Conservation (phyloP, 2,797 vertebrate species). For the Eulemur mongoz region DNA sequence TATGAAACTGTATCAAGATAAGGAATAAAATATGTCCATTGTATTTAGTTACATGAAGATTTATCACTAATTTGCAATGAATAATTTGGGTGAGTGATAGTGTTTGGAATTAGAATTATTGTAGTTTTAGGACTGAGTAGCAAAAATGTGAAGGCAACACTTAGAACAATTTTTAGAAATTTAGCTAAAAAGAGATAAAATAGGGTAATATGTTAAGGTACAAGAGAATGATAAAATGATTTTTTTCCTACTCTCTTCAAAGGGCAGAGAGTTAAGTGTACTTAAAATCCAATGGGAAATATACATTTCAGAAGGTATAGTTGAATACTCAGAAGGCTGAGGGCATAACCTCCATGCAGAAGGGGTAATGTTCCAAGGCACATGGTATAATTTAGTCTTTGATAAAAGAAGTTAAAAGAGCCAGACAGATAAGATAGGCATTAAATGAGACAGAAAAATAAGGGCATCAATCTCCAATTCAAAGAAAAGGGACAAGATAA, state of each 20-base stretch:
- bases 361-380: background rate
- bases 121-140: background rate
- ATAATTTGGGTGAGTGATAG: background rate
- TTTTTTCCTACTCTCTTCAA: conserved; percentile 13
- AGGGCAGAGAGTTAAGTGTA: background rate
- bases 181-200: background rate
- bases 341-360: background rate
- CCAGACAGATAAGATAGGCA: background rate
- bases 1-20: background rate
- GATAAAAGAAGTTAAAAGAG: background rate
- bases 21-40: background rate
- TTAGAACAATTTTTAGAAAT: background rate
- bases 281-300: background rate
- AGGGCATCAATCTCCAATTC: background rate
- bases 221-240: background rate
- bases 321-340: background rate
- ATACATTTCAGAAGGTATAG: background rate
- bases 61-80: background rate
- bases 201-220: background rate
- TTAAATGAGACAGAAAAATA: background rate
- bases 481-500: background rate
- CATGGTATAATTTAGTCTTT: background rate
- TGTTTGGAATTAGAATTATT: background rate
- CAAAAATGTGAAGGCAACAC: background rate
- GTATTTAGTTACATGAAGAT: background rate